phyloP scores from a whole-genome alignment of 2,888 invertebrate species.

The Melanargia galathea region DNA sequence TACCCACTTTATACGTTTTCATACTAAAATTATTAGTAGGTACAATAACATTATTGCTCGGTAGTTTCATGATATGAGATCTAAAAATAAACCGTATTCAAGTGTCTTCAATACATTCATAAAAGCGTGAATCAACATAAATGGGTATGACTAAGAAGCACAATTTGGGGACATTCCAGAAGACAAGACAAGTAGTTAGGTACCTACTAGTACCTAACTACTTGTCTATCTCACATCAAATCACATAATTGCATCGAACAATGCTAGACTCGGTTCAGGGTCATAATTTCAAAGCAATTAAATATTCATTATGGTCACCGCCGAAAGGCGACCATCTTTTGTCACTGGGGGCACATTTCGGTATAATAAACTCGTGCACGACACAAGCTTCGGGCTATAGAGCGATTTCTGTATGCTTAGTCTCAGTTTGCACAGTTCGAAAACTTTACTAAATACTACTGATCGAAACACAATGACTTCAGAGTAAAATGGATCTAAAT shows the following conservation, averaged over 20 bases:
- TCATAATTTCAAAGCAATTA: slow-evolving; percentile 71
- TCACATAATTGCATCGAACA: slow-evolving; percentile 62
- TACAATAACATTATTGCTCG: neutral
- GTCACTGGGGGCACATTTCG: slow-evolving; percentile 69
- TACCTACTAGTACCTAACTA: neutral
- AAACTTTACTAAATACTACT: no score
- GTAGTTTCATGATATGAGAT: neutral
- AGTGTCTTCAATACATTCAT: slow-evolving; percentile 11
- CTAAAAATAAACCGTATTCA: slow-evolving; percentile 20
- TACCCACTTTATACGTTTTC: neutral
- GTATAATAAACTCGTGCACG: slow-evolving; percentile 49
- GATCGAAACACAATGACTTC: no score
- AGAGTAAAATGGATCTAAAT: no score
- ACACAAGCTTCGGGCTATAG: slow-evolving; percentile 37
- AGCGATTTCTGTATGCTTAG: slow-evolving; percentile 49
- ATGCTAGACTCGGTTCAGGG: slow-evolving; percentile 54
- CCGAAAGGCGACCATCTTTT: slow-evolving; percentile 60
- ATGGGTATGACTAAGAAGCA: slow-evolving; percentile 28
- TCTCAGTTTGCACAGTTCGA: no score
- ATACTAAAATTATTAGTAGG: neutral
- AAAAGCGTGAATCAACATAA: slow-evolving; percentile 27
- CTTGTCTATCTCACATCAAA: slow-evolving; percentile 43
- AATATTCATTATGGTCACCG: slow-evolving; percentile 72
- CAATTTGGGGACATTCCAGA: slow-evolving; percentile 36
- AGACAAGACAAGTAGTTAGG: no score